These are phyloP conservation scores for Erythrocercus mccallii DNA, from an alignment of 2,113 vertebrate species.

Conservation along the genomic window DNA sequence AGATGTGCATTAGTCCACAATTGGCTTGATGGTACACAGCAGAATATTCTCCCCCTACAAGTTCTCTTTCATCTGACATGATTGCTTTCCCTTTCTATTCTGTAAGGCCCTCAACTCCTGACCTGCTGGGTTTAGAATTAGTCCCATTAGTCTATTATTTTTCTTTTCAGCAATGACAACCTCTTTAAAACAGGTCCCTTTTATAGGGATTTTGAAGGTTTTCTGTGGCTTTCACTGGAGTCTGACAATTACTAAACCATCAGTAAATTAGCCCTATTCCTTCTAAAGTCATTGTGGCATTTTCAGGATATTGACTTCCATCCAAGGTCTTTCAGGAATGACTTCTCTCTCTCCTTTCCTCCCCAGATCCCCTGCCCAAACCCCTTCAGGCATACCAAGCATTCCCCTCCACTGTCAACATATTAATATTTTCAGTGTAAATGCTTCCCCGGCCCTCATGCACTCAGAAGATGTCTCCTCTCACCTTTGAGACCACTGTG, in stretches of 20 bases:
- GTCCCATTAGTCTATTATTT: conserved; percentile 44
- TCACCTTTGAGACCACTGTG: neutral
- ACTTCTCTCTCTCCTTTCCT: neutral
- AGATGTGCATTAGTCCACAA: conserved; percentile 42
- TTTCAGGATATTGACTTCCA: neutral
- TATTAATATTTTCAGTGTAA: neutral
- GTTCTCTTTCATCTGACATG: conserved; percentile 19
- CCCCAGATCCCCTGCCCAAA: neutral
- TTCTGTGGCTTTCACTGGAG: conserved; percentile 19
- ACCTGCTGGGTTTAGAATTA: conserved; percentile 39
- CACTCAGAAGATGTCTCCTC: neutral
- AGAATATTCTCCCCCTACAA: conserved; percentile 33
- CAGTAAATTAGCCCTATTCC: neutral
- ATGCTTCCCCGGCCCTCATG: neutral
- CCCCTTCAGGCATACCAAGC: neutral
- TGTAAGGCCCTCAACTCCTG: neutral
- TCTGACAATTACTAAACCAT: neutral
- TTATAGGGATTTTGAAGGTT: conserved; percentile 19
- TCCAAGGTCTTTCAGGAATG: conserved; percentile 13
- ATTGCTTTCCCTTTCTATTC: conserved; percentile 49
- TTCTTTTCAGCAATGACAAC: conserved; percentile 21
- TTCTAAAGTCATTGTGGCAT: neutral
- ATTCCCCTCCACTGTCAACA: neutral
- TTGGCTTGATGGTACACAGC: neutral
- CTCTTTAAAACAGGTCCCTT: neutral